These are phyloP conservation scores for Micromussa lordhowensis DNA, from an alignment of 92 coral and sea anemone genomes.

Conservation along the genomic window DNA sequence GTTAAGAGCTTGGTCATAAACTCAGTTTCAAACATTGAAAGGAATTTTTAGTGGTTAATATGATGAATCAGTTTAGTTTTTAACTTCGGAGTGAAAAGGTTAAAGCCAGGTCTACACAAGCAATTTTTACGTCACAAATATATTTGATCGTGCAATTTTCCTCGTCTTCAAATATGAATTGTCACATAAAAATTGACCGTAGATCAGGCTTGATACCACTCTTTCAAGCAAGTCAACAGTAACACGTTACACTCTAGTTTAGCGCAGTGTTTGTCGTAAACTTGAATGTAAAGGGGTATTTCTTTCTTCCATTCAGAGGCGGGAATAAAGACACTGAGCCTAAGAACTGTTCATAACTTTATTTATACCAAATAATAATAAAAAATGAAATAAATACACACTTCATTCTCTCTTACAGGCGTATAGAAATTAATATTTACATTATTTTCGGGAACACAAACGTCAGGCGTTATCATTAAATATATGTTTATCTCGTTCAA, in stretches of 20 bases:
- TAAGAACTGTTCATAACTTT: neutral
- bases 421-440: neutral
- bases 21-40: neutral
- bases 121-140: no score
- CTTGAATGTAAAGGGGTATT: neutral
- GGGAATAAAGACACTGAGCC: neutral
- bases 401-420: neutral
- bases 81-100: neutral
- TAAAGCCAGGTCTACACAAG: no score
- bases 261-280: neutral
- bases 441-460: neutral
- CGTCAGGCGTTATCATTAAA: no score
- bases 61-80: neutral
- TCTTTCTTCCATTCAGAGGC: neutral
- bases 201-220: no score
- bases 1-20: neutral
- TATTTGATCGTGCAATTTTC: no score
- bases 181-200: no score
- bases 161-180: no score
- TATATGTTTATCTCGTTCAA: neutral
- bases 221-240: neutral
- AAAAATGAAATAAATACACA: neutral
- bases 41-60: no score
- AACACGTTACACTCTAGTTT: neutral
- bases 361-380: slow-evolving; percentile 10